Evolutionary conservation across 2,113 vertebrate species (phyloP).

Genomic region (Alligator sinensis): DNA sequence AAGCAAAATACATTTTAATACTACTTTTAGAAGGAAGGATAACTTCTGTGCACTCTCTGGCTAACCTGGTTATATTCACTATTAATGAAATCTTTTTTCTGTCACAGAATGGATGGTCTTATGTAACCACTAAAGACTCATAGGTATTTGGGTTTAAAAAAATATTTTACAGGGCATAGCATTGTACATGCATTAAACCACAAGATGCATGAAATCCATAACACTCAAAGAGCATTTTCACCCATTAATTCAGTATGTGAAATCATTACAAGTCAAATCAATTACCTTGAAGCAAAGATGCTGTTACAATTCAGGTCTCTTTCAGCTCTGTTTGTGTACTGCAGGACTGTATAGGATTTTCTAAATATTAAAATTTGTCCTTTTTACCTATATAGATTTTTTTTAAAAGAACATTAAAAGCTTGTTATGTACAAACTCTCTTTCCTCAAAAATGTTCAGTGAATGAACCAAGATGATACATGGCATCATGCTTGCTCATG

Average conservation of each 20-base stretch:
- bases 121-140: background rate
- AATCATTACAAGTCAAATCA: background rate
- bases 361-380: background rate
- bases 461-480: background rate
- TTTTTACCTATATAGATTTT: background rate
- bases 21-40: slow-evolving; percentile 21
- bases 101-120: slow-evolving; percentile 15
- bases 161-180: background rate
- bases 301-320: background rate
- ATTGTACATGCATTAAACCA: background rate
- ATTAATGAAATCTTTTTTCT: slow-evolving; percentile 60
- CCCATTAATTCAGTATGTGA: background rate
- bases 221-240: background rate
- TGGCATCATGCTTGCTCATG: background rate
- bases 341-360: background rate
- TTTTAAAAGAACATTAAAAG: background rate
- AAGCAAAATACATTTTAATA: slow-evolving; percentile 52
- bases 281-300: background rate
- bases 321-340: background rate
- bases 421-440: background rate
- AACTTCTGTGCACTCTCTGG: slow-evolving; percentile 54
- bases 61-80: slow-evolving; percentile 45
- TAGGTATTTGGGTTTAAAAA: slow-evolving; percentile 13
- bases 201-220: background rate
- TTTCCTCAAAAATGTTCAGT: background rate